Evolutionary conservation across 2,113 vertebrate species (phyloP).

Genomic region (Scopus umbretta): DNA sequence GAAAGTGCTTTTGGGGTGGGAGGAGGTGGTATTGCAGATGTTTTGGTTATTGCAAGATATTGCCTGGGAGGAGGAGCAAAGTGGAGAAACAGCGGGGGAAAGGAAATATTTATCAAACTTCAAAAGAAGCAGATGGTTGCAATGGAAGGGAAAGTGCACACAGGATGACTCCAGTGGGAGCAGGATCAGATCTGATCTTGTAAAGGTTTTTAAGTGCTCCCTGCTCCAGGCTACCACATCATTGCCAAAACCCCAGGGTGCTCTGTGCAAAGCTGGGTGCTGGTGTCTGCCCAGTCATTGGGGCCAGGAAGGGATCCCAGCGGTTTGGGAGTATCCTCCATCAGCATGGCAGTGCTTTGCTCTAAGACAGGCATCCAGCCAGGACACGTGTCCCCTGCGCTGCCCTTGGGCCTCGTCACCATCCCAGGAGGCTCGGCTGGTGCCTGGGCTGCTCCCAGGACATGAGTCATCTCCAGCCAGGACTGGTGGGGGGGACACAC

Average conservation of each 20-base stretch:
- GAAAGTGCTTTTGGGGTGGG: background rate
- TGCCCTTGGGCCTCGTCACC: background rate
- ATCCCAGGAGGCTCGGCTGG: too few species aligned
- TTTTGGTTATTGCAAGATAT: background rate
- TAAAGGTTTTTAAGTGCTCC: background rate
- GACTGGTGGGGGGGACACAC: background rate
- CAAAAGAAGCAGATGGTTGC: background rate
- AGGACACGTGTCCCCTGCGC: fast-evolving
- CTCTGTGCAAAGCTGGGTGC: background rate
- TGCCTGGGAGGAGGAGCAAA: background rate
- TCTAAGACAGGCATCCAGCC: background rate
- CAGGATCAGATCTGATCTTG: background rate
- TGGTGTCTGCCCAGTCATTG: background rate
- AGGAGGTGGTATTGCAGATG: background rate
- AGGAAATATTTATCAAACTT: background rate
- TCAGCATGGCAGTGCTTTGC: background rate
- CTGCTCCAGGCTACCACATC: background rate
- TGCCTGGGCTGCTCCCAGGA: background rate
- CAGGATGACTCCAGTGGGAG: background rate
- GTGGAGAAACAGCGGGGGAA: background rate
- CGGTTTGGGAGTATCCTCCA: background rate
- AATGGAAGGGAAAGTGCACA: background rate
- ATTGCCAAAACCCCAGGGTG: background rate
- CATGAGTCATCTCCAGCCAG: background rate
- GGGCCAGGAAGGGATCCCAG: background rate